Base-by-base conservation (phyloP, 1,140 invertebrate species). In the Odontomachus brunneus region DNA sequence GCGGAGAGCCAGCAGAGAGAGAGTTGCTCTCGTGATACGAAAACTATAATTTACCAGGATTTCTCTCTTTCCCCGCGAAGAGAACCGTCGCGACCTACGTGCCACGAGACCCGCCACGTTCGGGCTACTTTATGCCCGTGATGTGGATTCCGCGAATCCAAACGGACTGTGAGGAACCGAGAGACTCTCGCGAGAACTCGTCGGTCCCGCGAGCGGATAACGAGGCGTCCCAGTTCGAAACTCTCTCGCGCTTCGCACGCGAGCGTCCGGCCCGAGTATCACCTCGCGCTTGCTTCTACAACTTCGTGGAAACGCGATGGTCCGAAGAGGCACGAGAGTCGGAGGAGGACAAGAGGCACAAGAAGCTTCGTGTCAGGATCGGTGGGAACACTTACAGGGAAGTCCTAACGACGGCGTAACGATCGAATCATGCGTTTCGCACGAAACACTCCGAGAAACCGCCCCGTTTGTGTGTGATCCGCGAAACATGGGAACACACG, bases 41-140 rank as follows among this genome's bases (percentile, higher is more conserved):
- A 89, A 89, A 90, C 90, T 90, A 89, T 91, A 91, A 91, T 91
- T 91, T 90, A 51, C 82, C 78, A 55, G 53, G 74, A 84, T 88
- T 91, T 75, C 62, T 87, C 78, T 81, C 57, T 78, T 65, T 69
- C 33, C 83, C 73, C 17, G 22, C 75, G 33, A 51, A 19, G 24
- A 78, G 83, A 86, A 76, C 67, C 59, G 65, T 60, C 81, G 38
- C 85, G 78, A 89, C 81, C 82, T 83, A 85, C 82, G 82, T 75
- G 80, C 76, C 53, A 19, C 66, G 72, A 82, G 53, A 65, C 73
- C 26, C 60, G 69, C 24, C 19, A 59, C 83, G 38, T 67, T 60
- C 82, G 51, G 24, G 82, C 49, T 66, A 82, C 78, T 72, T 82
- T 63, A 22, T 72, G 17, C 38, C 33, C 53, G 63, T 51, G 75